These are phyloP conservation scores for Gasterosteus nipponicus DNA, from an alignment of 2,113 vertebrate genomes.

Conservation along the genomic window DNA sequence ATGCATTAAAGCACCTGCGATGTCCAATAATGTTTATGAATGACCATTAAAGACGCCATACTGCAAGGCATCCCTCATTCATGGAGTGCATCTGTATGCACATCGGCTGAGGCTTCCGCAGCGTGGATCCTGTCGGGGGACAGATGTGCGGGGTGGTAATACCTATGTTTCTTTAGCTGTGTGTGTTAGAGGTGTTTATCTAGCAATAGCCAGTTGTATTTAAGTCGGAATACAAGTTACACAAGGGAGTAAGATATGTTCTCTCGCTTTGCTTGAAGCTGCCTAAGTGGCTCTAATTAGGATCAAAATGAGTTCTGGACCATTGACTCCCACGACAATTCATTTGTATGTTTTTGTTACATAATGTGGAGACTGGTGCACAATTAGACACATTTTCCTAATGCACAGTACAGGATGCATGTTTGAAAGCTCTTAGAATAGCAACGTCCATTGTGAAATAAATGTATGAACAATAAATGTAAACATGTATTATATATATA, in stretches of 20 bases:
- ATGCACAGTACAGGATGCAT: neutral
- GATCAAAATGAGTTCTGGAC: conserved; percentile 35
- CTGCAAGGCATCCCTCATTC: conserved; percentile 11
- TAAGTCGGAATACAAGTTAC: conserved; percentile 14
- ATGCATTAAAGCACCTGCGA: conserved; percentile 49
- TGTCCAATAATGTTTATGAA: conserved; percentile 46
- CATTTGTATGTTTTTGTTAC: conserved; percentile 7
- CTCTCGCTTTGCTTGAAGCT: conserved; percentile 5
- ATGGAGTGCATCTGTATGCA: conserved; percentile 38
- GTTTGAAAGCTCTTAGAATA: neutral
- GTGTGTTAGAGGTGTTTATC: conserved; percentile 28
- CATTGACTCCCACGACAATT: conserved; percentile 33
- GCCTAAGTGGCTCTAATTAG: conserved; percentile 50
- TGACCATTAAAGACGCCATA: conserved; percentile 32
- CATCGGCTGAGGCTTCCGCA: neutral
- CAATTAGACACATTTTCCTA: conserved; percentile 6
- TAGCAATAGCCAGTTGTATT: conserved; percentile 24
- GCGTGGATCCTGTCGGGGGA: neutral
- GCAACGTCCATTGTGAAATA: neutral
- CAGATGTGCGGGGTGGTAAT: conserved; percentile 52
- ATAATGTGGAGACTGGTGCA: neutral
- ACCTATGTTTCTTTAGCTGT: conserved; percentile 47
- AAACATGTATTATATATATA: neutral
- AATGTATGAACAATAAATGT: neutral
- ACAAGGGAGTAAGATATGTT: conserved; percentile 26